A percentile compares a stretch with the other conserved stretches of the same genome.
phyloP scores from a whole-genome alignment of 2,797 vertebrate species.

The Gymnoscopelus microlampas region DNA sequence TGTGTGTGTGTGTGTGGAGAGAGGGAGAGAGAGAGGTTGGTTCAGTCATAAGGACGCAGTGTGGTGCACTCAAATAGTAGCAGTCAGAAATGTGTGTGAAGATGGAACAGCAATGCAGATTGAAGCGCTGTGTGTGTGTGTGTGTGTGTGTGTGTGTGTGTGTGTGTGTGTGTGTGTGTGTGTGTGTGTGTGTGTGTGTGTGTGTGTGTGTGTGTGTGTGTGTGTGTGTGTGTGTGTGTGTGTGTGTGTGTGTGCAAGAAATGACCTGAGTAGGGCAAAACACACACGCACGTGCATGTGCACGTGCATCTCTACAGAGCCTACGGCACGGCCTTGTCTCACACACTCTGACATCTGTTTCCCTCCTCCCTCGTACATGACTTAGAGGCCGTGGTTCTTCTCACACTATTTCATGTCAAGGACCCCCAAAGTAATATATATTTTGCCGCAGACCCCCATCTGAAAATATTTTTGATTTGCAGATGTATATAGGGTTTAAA shows the following conservation, averaged over 20 bases:
- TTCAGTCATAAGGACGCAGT: too few species aligned
- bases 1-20: not conserved
- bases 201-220: not conserved
- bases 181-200: slow-evolving; percentile 29
- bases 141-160: slow-evolving; percentile 18
- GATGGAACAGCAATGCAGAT: too few species aligned
- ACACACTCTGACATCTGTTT: slow-evolving; percentile 1
- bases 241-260: slow-evolving; percentile 1
- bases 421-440: too few species aligned
- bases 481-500: too few species aligned
- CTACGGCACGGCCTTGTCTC: not conserved
- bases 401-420: too few species aligned
- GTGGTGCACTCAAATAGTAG: too few species aligned
- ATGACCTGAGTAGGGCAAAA: not conserved
- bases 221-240: not conserved
- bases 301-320: not conserved
- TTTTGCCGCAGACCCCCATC: too few species aligned
- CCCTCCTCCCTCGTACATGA: not conserved
- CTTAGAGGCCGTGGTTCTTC: not conserved
- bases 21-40: too few species aligned
- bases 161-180: slow-evolving; percentile 21
- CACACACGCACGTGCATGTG: slow-evolving; percentile 14
- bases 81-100: too few species aligned
- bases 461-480: too few species aligned
- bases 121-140: slow-evolving; percentile 12